phyloP scores from a whole-genome alignment of 64 coral and sea anemone species.

The Dendrophyllia cribrosa region DNA sequence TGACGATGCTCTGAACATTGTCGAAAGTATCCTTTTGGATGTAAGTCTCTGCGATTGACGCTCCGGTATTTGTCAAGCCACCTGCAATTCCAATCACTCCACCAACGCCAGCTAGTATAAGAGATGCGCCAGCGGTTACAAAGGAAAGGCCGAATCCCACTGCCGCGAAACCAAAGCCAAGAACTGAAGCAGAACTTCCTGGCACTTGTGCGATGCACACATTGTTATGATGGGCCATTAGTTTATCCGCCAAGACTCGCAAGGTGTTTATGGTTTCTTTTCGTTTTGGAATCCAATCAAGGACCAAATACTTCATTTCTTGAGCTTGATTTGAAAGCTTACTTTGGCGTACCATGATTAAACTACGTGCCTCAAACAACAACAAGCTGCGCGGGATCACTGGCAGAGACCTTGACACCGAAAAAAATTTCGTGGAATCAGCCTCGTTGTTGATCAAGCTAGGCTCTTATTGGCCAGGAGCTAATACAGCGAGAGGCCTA shows the following conservation, averaged over 20 bases:
- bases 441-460: background rate
- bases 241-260: background rate
- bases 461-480: background rate
- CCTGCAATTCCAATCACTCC: conserved; percentile 17
- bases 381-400: no score
- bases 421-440: background rate
- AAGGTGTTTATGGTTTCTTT: background rate
- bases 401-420: no score
- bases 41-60: background rate
- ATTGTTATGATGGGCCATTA: no score
- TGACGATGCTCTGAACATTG: conserved; percentile 8
- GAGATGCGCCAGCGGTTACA: conserved; percentile 53
- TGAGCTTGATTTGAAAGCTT: background rate
- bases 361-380: no score
- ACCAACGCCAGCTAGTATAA: conserved; percentile 28
- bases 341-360: no score
- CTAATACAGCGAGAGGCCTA: background rate
- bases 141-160: conserved; percentile 58
- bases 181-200: conserved; percentile 14
- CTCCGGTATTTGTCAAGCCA: conserved; percentile 16
- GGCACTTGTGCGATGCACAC: background rate
- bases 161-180: background rate
- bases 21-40: conserved; percentile 18
- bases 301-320: background rate
- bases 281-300: background rate